A percentile compares a stretch with the other conserved stretches of the same genome.
Evolutionary conservation across 2,113 vertebrate genomes (phyloP).

Genomic region (Peromyscus leucopus): DNA sequence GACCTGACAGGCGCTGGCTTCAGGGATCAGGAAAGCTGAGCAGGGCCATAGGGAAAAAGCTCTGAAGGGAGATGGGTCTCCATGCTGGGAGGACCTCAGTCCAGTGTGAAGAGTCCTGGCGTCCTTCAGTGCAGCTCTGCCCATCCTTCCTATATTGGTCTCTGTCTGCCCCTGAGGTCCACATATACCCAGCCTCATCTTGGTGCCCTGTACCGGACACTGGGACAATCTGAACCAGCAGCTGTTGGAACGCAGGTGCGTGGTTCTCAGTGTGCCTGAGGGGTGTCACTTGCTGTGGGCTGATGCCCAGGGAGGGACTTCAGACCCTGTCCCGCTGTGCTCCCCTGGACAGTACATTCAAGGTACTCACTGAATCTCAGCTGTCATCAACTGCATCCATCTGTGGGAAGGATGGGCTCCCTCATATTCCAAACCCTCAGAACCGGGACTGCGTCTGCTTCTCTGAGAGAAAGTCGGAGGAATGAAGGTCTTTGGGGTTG

Average conservation of each 20-base stretch:
- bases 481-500: background rate
- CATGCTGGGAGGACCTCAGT: background rate
- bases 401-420: accelerated
- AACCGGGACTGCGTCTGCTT: background rate
- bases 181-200: background rate
- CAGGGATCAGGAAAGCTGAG: background rate
- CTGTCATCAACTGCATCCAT: background rate
- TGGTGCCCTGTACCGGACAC: accelerated
- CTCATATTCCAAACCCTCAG: background rate
- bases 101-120: background rate
- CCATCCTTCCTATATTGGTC: too few relatives aligned
- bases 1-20: background rate
- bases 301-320: background rate
- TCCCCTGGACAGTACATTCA: background rate
- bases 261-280: background rate
- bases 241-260: accelerated
- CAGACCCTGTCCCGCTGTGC: background rate
- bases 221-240: background rate
- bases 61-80: background rate
- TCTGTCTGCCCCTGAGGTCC: background rate
- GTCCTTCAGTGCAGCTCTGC: background rate
- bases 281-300: background rate
- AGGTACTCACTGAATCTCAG: background rate
- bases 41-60: background rate
- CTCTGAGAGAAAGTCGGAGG: background rate